These are phyloP conservation scores for Coregonus clupeaformis DNA, from an alignment of 2,113 vertebrate species.

Conservation along the genomic window DNA sequence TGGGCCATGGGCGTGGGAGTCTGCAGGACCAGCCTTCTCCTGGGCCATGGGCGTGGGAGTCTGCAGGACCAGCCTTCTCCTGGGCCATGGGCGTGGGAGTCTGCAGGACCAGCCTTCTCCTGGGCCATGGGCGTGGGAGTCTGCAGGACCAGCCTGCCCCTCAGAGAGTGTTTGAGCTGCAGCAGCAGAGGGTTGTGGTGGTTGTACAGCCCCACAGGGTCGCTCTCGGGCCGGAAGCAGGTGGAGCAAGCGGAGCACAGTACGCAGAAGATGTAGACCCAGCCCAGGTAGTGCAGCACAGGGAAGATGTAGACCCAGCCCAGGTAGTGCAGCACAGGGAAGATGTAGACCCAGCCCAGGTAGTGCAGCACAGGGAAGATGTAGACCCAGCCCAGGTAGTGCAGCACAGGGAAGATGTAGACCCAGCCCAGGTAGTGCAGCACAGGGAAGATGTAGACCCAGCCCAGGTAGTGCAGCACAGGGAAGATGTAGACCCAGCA, in stretches of 20 bases:
- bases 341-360: conserved; percentile 66
- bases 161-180: conserved; percentile 60
- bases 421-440: conserved; percentile 66
- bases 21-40: conserved; percentile 50
- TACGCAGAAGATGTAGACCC: conserved; percentile 64
- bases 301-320: conserved; percentile 66
- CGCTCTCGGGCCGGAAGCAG: conserved; percentile 53
- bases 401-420: conserved; percentile 65
- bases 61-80: conserved; percentile 50
- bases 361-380: conserved; percentile 65
- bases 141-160: conserved; percentile 63
- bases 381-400: conserved; percentile 67
- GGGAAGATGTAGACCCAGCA: conserved; percentile 66
- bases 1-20: conserved; percentile 29
- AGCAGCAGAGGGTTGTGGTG: conserved; percentile 58
- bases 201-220: conserved; percentile 25
- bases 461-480: conserved; percentile 66
- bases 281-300: conserved; percentile 65
- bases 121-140: conserved; percentile 31
- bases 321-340: conserved; percentile 64
- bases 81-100: conserved; percentile 31
- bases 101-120: conserved; percentile 50
- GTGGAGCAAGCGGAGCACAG: conserved; percentile 58
- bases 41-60: conserved; percentile 31
- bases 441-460: conserved; percentile 67